A percentile compares a stretch with the other conserved stretches of the same genome.
Evolutionary conservation across 23 tunicate genomes (phyloP).

Genomic region (Styela plicata): DNA sequence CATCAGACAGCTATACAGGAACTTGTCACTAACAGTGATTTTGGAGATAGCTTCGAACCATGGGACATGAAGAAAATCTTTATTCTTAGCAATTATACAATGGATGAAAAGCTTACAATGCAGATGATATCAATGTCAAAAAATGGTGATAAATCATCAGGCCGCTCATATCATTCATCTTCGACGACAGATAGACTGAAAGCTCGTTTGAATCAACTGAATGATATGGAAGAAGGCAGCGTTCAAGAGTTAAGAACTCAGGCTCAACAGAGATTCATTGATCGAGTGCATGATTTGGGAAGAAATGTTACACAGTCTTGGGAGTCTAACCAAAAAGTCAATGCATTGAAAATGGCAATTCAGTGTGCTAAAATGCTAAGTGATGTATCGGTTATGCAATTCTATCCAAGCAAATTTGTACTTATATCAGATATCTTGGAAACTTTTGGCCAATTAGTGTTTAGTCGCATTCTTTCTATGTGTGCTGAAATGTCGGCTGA

Average conservation of each 20-base stretch:
- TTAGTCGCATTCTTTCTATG: conserved; percentile 61
- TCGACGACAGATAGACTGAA: conserved; percentile 75
- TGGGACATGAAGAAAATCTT: conserved; percentile 46
- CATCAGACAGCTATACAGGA: background rate
- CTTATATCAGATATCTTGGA: conserved; percentile 63
- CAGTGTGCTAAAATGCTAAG: conserved; percentile 85
- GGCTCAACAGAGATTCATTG: conserved; percentile 74
- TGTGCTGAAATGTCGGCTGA: conserved; percentile 62
- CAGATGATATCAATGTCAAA: conserved; percentile 26
- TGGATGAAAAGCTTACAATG: conserved; percentile 40
- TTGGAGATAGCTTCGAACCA: conserved; percentile 44
- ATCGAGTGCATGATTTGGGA: conserved; percentile 47
- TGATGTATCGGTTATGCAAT: conserved; percentile 59
- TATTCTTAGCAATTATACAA: conserved; percentile 39
- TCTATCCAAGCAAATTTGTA: conserved; percentile 91
- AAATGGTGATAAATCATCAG: background rate
- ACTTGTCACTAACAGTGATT: background rate
- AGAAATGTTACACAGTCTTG: conserved; percentile 60
- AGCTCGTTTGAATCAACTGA: conserved; percentile 67
- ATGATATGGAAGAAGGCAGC: conserved; percentile 87
- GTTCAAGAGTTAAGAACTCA: conserved; percentile 55
- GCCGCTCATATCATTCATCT: background rate
- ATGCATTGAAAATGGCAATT: conserved; percentile 83
- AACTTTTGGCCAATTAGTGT: conserved; percentile 80
- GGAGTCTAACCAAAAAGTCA: conserved; percentile 84